Evolutionary conservation across 2,888 invertebrate genomes (phyloP).

Genomic region (Caenorhabditis macrosperma): DNA sequence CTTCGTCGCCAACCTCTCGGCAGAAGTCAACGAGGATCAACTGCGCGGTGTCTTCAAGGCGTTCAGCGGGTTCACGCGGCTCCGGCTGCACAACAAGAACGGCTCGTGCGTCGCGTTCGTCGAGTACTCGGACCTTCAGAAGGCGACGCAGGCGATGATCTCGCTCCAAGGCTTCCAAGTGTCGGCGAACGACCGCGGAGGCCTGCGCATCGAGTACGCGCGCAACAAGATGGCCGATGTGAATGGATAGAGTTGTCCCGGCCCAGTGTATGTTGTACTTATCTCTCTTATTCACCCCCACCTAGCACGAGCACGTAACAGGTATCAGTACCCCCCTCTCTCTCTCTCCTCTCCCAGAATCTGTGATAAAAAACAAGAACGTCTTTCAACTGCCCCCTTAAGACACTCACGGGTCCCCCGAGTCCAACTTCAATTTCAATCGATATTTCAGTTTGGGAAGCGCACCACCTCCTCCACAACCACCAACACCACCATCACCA

Average conservation of each 20-base stretch:
- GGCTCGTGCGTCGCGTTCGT: conserved; percentile 96
- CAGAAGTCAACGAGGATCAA: conserved; percentile 97
- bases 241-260: conserved; percentile 56
- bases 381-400: conserved; percentile 19
- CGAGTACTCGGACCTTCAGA: conserved; percentile 92
- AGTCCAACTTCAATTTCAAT: not conserved
- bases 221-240: conserved; percentile 97
- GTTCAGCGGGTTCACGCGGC: conserved; percentile 97
- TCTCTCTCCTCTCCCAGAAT: not conserved
- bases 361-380: conserved; percentile 22
- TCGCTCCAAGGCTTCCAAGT: conserved; percentile 90
- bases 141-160: conserved; percentile 93
- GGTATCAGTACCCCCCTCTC: not conserved
- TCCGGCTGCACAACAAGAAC: conserved; percentile 89
- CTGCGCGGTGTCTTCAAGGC: conserved; percentile 89
- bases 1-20: conserved; percentile 97
- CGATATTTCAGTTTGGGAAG: conserved; percentile 53
- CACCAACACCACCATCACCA: conserved; percentile 24
- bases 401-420: not conserved
- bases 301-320: conserved; percentile 24
- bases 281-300: too few relatives aligned
- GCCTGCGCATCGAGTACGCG: conserved; percentile 98
- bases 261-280: conserved; percentile 25
- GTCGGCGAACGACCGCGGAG: conserved; percentile 89
- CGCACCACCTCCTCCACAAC: conserved; percentile 32